A percentile compares a stretch with the other conserved stretches of the same genome.
Evolutionary conservation across 2,797 vertebrate species (phyloP).

Genomic region (Miichthys miiuy): DNA sequence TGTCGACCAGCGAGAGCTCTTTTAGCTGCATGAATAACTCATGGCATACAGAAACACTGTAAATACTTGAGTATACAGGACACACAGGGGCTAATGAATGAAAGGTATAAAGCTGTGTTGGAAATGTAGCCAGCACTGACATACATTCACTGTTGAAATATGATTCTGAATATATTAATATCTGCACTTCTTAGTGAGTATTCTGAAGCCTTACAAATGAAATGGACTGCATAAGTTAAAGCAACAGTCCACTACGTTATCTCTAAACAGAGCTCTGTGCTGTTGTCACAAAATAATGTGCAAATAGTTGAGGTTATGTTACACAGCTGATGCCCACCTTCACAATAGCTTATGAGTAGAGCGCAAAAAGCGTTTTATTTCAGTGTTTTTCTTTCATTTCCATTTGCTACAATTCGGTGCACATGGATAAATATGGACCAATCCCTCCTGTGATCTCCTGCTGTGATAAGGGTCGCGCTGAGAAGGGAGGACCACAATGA

Average conservation of each 20-base stretch:
- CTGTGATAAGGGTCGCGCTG: slow-evolving; percentile 45
- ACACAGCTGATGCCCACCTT: slow-evolving; percentile 1
- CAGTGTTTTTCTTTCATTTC: slow-evolving; percentile 49
- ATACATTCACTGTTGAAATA: not conserved
- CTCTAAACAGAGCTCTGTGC: not conserved
- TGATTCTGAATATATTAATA: not conserved
- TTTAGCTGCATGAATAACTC: slow-evolving; percentile 77
- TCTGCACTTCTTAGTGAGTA: not conserved
- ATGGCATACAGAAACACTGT: slow-evolving; percentile 60
- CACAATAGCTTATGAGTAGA: slow-evolving; percentile 20
- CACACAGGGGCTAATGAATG: slow-evolving; percentile 30
- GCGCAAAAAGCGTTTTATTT: slow-evolving; percentile 35
- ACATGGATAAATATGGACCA: slow-evolving; percentile 44
- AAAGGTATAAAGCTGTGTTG: slow-evolving; percentile 9
- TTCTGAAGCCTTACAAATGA: slow-evolving; percentile 4
- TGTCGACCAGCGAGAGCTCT: slow-evolving; percentile 39
- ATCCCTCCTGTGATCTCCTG: slow-evolving; percentile 62
- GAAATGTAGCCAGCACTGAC: not conserved
- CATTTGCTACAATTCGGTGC: slow-evolving; percentile 41
- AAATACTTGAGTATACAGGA: slow-evolving; percentile 61
- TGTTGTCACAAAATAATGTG: slow-evolving; percentile 4
- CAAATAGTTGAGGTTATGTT: slow-evolving; percentile 9
- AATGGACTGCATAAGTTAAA: slow-evolving; percentile 10
- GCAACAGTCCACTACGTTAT: not conserved
- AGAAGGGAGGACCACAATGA: slow-evolving; percentile 40